Percentiles rank a stretch among this genome's conserved stretches.
These are phyloP conservation scores for Leiothrix lutea DNA, from an alignment of 2,113 vertebrate genomes.

Conservation along the genomic window DNA sequence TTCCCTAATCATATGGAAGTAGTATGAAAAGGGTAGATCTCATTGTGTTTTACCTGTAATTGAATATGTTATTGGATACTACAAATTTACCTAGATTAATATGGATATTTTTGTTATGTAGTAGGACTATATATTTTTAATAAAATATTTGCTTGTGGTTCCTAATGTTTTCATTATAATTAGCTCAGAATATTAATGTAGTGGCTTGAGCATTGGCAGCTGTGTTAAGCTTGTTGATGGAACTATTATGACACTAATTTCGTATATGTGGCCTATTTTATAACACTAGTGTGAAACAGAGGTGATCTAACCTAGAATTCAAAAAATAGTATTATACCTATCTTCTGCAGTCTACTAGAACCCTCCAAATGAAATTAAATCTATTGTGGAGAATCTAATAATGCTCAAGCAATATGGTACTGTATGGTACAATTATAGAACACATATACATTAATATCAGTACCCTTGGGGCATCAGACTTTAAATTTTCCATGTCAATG, in stretches of 20 bases:
- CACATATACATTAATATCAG: fast-evolving
- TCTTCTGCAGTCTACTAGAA: neutral
- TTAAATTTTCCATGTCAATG: neutral
- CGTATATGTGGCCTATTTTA: neutral
- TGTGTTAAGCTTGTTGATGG: neutral
- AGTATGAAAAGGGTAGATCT: neutral
- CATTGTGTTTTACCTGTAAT: neutral
- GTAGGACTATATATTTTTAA: neutral
- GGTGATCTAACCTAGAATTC: neutral
- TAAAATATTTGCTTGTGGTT: neutral
- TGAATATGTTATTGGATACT: neutral
- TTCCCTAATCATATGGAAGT: neutral
- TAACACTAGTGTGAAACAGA: neutral
- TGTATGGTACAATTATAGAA: neutral
- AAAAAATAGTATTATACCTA: neutral
- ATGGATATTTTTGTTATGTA: neutral
- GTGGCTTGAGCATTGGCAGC: neutral
- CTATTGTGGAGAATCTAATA: neutral
- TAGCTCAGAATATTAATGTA: neutral
- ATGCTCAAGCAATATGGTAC: neutral
- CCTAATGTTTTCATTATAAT: neutral
- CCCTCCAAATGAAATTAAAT: neutral
- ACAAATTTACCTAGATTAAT: neutral
- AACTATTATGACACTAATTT: neutral
- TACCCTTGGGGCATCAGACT: neutral